Evolutionary conservation across 2,113 vertebrate species (phyloP), one percentile per base, ranked within the genome.

Genomic region (Herpetotheres cachinnans): DNA sequence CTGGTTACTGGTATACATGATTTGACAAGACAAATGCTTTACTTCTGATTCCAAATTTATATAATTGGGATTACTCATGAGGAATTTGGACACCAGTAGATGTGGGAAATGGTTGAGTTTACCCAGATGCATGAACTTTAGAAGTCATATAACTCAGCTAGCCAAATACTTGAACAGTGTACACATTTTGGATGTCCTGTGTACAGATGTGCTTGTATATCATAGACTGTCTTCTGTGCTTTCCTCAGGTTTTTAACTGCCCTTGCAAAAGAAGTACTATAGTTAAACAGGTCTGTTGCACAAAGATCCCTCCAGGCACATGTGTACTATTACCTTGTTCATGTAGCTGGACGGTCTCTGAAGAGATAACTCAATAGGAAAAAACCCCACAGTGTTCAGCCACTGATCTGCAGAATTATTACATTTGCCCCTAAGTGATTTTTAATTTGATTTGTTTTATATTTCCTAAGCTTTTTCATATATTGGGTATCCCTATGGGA

Each of bases 61-160:
- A 4, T 96, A 10, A 42, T 26, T 85, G 30, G 32, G 70, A 65
- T 87, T 58, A 29, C 36, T 85, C 4, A 0, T 12, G 65, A 92
- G 70, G 78, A 82, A 56, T 82, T 22, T 86, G 73, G 73, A 82
- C n/a, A 26, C n/a, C 36, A 42, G 20, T 4, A 40, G 61, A 71
- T 46, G 6, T 40, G 58, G 89, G 93, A 85, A 94, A 61, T 56
- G 15, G 54, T 73, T 20, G 17, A 95, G 82, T 96, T 92, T 94
- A 88, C 32, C 17, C 85, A 92, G 87, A 96, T 92, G 82, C 49
- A 13, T 34, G 58, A 93, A 80, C 82, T 91, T 90, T 0, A 76
- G 47, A 77, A 94, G 80, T 79, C 25, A 2, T 40, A 0, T 4
- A 66, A 66, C 26, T 61, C 13, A 10, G 25, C 56, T 25, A 54